Base-by-base conservation (phyloP, 2,888 invertebrate genomes). In the Phortica okadai region DNA sequence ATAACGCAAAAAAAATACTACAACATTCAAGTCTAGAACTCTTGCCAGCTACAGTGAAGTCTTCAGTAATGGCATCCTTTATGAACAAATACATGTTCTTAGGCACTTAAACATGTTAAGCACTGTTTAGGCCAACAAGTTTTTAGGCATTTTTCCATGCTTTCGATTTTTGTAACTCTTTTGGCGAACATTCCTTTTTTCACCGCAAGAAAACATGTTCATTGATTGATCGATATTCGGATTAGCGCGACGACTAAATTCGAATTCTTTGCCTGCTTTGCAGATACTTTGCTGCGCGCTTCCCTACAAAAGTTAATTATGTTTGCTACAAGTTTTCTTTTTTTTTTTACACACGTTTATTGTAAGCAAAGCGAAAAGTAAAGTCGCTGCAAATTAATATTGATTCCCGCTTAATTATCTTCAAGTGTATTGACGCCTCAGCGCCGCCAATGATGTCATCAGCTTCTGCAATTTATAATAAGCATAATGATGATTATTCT, bases 141-240 rank as follows among this genome's bases (percentile, higher is more conserved):
- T 16, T 64, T 14, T 11, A 33, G 33, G 5, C 50, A 11, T 8
- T 50, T 11, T 50, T 50, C 5, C 14, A 50, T 64, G 64, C 64
- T 64, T 64, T 64, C 64, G 64, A 64, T 64, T 64, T 41, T 64
- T 64, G 8, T 59, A 21, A 50, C 45, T 45, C 7, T 10, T 45
- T 10, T 45, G 10, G 10, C 45, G 10, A 45, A 45, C 1, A 64
- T 21, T 4, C 5, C 62, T 14, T 64, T 41, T 14, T 14, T 3
- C 41, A 62, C 25, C 6, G n/a, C 16, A n/a, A 21, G 21, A 16
- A 0, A 11, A 33, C 64, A 64, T 64, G 64, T 8, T 33, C 41
- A 64, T 64, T 64, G 64, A 64, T 64, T 64, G 64, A 64, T 64
- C 64, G 64, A 33, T 33, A 64, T 64, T 64, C 33, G 14, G 64